These are phyloP conservation scores for Pyrrhia umbra DNA, from an alignment of 2,888 invertebrate species.

Conservation along the genomic window DNA sequence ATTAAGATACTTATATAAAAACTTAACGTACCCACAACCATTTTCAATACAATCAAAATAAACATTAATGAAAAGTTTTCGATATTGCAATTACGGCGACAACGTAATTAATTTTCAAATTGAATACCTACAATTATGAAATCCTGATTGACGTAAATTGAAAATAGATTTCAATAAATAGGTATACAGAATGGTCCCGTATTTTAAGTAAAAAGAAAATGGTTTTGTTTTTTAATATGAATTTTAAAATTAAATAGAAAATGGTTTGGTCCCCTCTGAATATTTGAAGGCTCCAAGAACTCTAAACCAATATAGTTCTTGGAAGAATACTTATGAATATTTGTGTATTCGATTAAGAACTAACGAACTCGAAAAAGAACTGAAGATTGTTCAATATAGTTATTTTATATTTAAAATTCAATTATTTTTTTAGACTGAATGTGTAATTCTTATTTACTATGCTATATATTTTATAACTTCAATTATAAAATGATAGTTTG, in stretches of 20 bases:
- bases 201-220: neutral
- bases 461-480: too few species aligned
- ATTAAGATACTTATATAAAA: neutral
- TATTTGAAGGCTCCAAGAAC: slow-evolving; percentile 34
- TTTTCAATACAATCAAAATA: neutral
- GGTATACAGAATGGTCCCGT: neutral
- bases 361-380: too few species aligned
- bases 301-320: slow-evolving; percentile 43
- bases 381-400: too few species aligned
- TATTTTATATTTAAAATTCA: too few species aligned
- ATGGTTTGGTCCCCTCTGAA: neutral
- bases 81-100: neutral
- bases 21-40: too few species aligned
- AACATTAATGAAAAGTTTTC: slow-evolving; percentile 10
- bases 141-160: slow-evolving; percentile 1
- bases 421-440: too few species aligned
- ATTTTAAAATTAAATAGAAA: neutral
- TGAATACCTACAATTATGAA: slow-evolving; percentile 1
- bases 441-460: too few species aligned
- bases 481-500: too few species aligned
- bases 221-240: neutral
- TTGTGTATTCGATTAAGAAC: slow-evolving; percentile 34
- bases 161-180: neutral
- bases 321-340: slow-evolving; percentile 41
- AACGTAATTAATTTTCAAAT: slow-evolving; percentile 11